These are phyloP conservation scores for Drosophila asahinai DNA, from an alignment of 1,140 invertebrate species.

Conservation along the genomic window DNA sequence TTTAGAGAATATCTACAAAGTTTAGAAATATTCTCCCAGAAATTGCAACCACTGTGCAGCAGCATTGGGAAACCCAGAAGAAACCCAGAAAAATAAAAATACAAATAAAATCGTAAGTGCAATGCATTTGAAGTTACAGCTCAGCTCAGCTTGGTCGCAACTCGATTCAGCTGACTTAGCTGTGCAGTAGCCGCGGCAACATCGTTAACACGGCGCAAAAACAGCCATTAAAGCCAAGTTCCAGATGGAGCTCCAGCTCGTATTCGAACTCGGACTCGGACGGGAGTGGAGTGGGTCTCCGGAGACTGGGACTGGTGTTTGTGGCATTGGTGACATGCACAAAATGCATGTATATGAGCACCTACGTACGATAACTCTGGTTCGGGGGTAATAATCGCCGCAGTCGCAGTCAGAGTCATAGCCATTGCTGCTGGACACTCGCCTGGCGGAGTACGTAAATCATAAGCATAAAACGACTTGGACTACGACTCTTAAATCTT, in stretches of 20 bases:
- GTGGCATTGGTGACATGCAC: slow-evolving; percentile 77
- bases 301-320: slow-evolving; percentile 37
- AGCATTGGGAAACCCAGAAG: slow-evolving; percentile 24
- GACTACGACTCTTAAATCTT: slow-evolving; percentile 28
- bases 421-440: slow-evolving; percentile 49
- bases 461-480: slow-evolving; percentile 70
- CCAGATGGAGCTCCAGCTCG: slow-evolving; percentile 37
- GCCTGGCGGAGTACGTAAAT: slow-evolving; percentile 70
- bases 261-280: not conserved
- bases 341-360: slow-evolving; percentile 83
- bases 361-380: slow-evolving; percentile 72
- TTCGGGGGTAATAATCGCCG: slow-evolving; percentile 75
- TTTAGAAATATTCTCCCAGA: not conserved
- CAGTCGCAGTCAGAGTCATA: slow-evolving; percentile 14
- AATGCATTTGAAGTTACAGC: slow-evolving; percentile 60
- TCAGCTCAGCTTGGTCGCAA: slow-evolving; percentile 15
- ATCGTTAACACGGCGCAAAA: slow-evolving; percentile 78
- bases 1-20: not conserved
- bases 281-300: slow-evolving; percentile 13
- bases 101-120: slow-evolving; percentile 53
- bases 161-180: slow-evolving; percentile 45
- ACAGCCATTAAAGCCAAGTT: slow-evolving; percentile 75
- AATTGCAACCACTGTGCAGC: slow-evolving; percentile 31
- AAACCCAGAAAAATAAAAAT: slow-evolving; percentile 3
- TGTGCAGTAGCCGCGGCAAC: slow-evolving; percentile 66